Evolutionary conservation across 2,888 invertebrate genomes (phyloP), one percentile per base, ranked within the genome.

Genomic region (Dorcus parallelipipedus): DNA sequence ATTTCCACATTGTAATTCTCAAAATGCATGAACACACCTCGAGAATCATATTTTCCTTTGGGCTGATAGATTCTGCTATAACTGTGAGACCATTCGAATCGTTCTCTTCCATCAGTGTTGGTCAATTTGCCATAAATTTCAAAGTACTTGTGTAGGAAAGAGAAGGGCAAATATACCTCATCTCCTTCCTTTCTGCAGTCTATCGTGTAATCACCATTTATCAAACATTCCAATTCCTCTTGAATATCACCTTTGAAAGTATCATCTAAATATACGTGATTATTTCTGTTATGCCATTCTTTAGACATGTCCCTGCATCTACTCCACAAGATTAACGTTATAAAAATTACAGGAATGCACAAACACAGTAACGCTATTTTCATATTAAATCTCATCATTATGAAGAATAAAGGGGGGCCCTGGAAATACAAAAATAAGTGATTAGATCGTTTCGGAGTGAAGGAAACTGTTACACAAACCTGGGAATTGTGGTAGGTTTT

Each of bases 1-100:
- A 93, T 91, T 81, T 98, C 98, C 0, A 99, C 98, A 77, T 97
- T 97, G 79, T 97, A 98, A 76, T 96, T 95, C 73, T 95, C 96
- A 79, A 99, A 99, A 62, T 96, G 96, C 81, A 96, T 93, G 78
- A 96, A 99, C 0, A 93, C 89, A 2, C 96, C 96, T 23, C 86
- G 84, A 0, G 97, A 88, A 73, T 95, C 90, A 78, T 99, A 98
- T 67, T 88, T 90, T 39, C 88, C 89, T 75, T 91, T 91, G 0
- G 95, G 95, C 67, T 89, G 87, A 74, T 94, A 94, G 6, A 96
- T 87, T 78, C 92, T 93, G 20, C 95, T 90, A 76, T 94, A 94
- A 74, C 95, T 95, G 79, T 97, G 97, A 9, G 92, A 89, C 95
- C 96, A 97, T 75, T 94, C 92, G 75, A 97, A 96, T 67, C 88